Evolutionary conservation across 2,797 vertebrate species (phyloP), one percentile per base, ranked within the genome.

Genomic region (Valencia hispanica): DNA sequence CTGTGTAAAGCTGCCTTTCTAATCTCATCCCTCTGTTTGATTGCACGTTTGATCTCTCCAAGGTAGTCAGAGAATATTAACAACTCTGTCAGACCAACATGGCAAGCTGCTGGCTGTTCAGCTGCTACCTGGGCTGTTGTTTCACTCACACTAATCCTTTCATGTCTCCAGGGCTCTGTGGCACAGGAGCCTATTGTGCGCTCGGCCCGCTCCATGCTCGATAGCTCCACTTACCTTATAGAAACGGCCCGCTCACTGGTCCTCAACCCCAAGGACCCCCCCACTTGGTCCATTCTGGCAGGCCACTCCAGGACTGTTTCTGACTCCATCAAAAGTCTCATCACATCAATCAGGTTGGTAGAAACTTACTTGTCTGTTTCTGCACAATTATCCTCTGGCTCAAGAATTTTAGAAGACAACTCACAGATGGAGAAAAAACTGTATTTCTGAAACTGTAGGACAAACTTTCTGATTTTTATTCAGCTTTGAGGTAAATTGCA

Each of bases 291-390:
- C 7, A 95, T 97, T 45, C 94, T 99, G 25, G 98, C 98, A 0
- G 97, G 97, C 1, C 98, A 99, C 89, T 99, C 98, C 4, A 96
- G 98, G 75, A 98, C 97, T 0, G 98, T 99, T 57, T 99, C 98
- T 0, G 98, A 99, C 93, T 99, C 98, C 78, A 99, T 99, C 88
- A 99, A 99, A 93, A 97, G 97, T 83, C 97, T 99, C 85, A 99
- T 99, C 90, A 99, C 98, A 0, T 97, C 98, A 59, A 99, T 99
- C 93, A 97, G 98, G 98, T 99, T 83, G 48, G 94, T 85, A 18
- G 63, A 36, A 81, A 85, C 79, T 87, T 47, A 25, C 48, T 18
- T 17, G n/a, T 72, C n/a, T 68, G 68, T 83, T 73, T 81, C 77
- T 71, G 73, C 51, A 79, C 75, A 79, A 84, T 84, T 78, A 83